phyloP scores from a whole-genome alignment of 2,797 vertebrate species.

The Sciurus carolinensis region DNA sequence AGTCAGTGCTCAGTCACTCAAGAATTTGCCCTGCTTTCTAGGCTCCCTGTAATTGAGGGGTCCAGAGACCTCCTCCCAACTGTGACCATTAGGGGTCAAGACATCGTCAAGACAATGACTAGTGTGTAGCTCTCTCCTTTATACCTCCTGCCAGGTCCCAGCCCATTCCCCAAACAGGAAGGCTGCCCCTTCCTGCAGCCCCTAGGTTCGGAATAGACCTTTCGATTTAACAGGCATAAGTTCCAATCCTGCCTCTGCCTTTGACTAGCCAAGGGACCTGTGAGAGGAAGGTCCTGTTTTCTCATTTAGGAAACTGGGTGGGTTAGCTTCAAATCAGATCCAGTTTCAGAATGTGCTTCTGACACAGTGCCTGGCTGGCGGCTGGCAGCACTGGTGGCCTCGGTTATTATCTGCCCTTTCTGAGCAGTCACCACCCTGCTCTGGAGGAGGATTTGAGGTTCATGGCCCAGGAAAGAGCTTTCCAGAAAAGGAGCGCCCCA shows the following conservation, averaged over 20 bases:
- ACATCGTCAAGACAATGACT: neutral
- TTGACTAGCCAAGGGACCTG: neutral
- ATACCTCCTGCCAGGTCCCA: neutral
- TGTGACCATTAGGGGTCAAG: neutral
- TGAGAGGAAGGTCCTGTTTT: neutral
- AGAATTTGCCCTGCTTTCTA: neutral
- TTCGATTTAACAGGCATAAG: neutral
- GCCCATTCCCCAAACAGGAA: neutral
- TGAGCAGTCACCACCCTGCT: neutral
- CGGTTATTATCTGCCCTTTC: accelerated
- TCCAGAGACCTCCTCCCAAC: neutral
- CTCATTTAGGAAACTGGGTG: neutral
- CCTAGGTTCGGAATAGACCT: neutral
- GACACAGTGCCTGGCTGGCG: neutral
- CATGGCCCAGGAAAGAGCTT: neutral
- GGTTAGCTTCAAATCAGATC: neutral
- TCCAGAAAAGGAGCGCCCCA: neutral
- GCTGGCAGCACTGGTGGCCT: accelerated
- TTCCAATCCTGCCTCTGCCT: neutral
- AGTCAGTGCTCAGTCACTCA: neutral
- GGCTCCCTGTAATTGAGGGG: neutral
- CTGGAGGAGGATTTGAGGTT: neutral
- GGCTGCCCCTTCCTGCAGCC: no score
- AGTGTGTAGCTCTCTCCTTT: neutral
- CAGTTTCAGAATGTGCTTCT: neutral